Evolutionary conservation across 2,888 invertebrate genomes (phyloP).

Genomic region (Falcaria lacertinaria): DNA sequence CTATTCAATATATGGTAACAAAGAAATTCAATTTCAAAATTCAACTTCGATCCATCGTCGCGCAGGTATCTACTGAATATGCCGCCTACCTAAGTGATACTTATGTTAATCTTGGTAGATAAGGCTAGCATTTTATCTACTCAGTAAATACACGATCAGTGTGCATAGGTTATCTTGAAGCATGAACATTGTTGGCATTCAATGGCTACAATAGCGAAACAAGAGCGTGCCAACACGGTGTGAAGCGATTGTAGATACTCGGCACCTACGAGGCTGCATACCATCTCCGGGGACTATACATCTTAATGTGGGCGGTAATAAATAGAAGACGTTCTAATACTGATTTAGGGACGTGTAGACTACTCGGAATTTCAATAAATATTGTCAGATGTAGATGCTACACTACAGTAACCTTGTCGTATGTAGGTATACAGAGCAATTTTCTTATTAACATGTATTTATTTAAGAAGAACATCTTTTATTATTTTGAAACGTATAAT

Average conservation of each 20-base stretch:
- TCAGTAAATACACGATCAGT: background rate
- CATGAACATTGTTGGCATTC: slow-evolving; percentile 2
- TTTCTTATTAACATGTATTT: background rate
- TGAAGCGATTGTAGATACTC: slow-evolving; percentile 42
- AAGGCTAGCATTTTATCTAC: slow-evolving; percentile 2
- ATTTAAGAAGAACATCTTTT: no score
- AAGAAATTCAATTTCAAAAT: no score
- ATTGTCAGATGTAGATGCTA: slow-evolving; percentile 22
- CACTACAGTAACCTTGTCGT: background rate
- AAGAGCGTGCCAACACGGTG: slow-evolving; percentile 27
- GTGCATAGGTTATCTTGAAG: background rate
- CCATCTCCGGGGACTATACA: slow-evolving; percentile 54
- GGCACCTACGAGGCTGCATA: slow-evolving; percentile 59
- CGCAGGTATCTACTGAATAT: no score
- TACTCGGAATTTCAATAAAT: slow-evolving; percentile 27
- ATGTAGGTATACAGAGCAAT: background rate
- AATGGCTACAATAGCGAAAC: slow-evolving; percentile 11
- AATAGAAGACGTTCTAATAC: slow-evolving; percentile 54
- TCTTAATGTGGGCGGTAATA: slow-evolving; percentile 64
- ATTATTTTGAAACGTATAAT: no score
- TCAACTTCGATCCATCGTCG: no score
- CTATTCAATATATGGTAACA: no score
- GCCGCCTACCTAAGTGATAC: background rate
- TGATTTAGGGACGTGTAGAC: slow-evolving; percentile 21
- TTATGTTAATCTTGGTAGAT: slow-evolving; percentile 3